Evolutionary conservation across 2,113 vertebrate species (phyloP).

Genomic region (Embiotoca jacksoni): DNA sequence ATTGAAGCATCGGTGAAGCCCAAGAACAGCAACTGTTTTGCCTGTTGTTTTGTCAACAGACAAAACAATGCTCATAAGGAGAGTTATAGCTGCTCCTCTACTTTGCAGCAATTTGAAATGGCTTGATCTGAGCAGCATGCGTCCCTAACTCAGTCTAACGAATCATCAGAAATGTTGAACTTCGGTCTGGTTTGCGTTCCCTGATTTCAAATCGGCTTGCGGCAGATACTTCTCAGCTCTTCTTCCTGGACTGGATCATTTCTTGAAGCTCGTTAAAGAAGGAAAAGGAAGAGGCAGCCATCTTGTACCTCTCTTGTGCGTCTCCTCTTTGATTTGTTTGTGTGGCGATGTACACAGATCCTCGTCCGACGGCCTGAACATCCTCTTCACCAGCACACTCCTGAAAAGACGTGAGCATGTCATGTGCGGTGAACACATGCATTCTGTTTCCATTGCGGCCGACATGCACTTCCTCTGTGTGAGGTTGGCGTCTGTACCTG

Average conservation of each 20-base stretch:
- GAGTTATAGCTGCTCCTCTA: too few relatives aligned
- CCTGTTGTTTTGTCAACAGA: too few relatives aligned
- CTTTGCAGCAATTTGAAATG: too few relatives aligned
- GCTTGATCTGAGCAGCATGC: not conserved
- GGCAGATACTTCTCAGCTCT: not conserved
- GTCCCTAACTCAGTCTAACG: not conserved
- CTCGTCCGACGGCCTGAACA: slow-evolving; percentile 92
- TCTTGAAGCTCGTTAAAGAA: slow-evolving; percentile 8
- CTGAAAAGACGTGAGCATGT: slow-evolving; percentile 55
- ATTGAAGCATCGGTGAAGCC: not conserved
- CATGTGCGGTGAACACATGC: not conserved
- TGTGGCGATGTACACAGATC: slow-evolving; percentile 89
- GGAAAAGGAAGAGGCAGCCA: not conserved
- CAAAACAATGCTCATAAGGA: too few relatives aligned
- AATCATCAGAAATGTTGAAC: slow-evolving; percentile 8
- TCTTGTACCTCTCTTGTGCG: slow-evolving; percentile 89
- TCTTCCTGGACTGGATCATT: slow-evolving; percentile 7
- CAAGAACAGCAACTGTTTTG: not conserved
- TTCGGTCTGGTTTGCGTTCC: too few relatives aligned
- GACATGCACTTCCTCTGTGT: not conserved
- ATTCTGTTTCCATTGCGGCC: slow-evolving; percentile 39
- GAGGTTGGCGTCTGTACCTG: not conserved
- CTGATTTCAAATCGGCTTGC: too few relatives aligned
- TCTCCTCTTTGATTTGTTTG: slow-evolving; percentile 95
- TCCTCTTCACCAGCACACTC: slow-evolving; percentile 94